Evolutionary conservation across 2,797 vertebrate species (phyloP), one percentile per base, ranked within the genome.

Genomic region (Pipistrellus kuhlii): DNA sequence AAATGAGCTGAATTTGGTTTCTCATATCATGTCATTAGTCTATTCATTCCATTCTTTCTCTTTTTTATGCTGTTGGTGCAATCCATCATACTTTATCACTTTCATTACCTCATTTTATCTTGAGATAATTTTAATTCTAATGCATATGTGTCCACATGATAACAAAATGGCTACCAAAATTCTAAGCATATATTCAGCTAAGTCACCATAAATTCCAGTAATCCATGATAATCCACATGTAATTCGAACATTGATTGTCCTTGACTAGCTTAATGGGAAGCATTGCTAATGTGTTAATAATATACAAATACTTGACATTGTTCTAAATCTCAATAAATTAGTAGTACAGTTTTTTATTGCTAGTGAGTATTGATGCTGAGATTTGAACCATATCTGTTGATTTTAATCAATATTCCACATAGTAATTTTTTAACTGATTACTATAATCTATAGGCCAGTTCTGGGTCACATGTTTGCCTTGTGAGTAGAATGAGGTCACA

Each of bases 281-380:
- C 30, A 18, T 7, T 73, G n/a, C 6, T 59, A 75, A 55, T 51
- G 35, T 23, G 30, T 41, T 62, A 30, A 53, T 72, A 27, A 46
- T 57, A 53, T 69, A 38, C 4, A 66, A 8, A 3, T 66, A 21
- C 13, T 46, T 77, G 23, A 46, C 59, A 2, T 8, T 80, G 0
- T 55, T 64, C n/a, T 68, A 44, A 66, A 44, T 77, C 13, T 69
- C 51, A 88, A 89, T 15, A 88, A 93, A 44, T 23, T 69, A 55
- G 13, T 48, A 71, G 8, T 1, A 41, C 2, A 66, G 0, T 5
- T 5, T 14, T 35, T 35, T 27, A 80, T 3, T 73, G 30, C 0
- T 51, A 64, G 1, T 90, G 75, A 85, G 5, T 48, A 17, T 51
- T 73, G 25, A 5, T 71, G 32, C 12, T 57, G n/a, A 1, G 3